Evolutionary conservation across 2,797 vertebrate species (phyloP).

Genomic region (Tokudaia tokunoshimensis): DNA sequence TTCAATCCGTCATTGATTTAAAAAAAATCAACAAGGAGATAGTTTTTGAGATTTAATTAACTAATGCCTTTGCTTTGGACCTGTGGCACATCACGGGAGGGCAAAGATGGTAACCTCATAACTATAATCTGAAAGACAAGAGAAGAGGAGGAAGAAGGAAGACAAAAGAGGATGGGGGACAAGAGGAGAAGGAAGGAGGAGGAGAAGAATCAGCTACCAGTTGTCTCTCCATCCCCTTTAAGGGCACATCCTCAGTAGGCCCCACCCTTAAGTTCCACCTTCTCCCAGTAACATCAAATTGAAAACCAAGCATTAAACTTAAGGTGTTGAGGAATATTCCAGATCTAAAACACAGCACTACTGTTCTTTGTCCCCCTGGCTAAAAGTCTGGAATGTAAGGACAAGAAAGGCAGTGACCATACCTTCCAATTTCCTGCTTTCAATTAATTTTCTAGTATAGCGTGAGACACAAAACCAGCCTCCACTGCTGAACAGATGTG

Average conservation of each 20-base stretch:
- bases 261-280: not conserved
- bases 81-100: not conserved
- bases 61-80: not conserved
- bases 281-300: not conserved
- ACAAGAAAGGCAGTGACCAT: not conserved
- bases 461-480: not conserved
- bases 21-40: not conserved
- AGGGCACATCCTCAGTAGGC: not conserved
- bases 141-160: not conserved
- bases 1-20: not conserved
- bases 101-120: not conserved
- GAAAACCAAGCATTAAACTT: not conserved
- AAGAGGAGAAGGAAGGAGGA: not conserved
- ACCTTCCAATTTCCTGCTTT: not conserved
- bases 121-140: not conserved
- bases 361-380: not conserved
- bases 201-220: not conserved
- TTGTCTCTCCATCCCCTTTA: not conserved
- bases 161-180: not conserved
- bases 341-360: not conserved
- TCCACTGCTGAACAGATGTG: not conserved
- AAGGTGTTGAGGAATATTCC: not conserved
- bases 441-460: not conserved
- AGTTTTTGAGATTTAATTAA: not conserved
- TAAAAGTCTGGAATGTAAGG: not conserved